These are phyloP conservation scores for Drosophila asahinai DNA, from an alignment of 1,140 invertebrate species.

Conservation along the genomic window DNA sequence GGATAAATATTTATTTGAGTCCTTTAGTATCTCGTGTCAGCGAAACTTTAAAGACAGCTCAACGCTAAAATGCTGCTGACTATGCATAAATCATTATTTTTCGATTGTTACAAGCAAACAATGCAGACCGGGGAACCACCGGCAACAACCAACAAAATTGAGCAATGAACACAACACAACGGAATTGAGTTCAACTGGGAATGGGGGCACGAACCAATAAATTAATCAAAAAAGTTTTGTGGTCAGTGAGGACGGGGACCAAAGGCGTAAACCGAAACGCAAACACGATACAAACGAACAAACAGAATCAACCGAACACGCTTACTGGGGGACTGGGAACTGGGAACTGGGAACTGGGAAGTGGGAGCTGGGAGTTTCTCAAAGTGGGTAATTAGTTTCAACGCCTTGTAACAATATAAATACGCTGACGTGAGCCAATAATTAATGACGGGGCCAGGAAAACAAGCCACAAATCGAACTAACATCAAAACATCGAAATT, in stretches of 20 bases:
- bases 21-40: not conserved
- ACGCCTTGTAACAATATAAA: constrained; percentile 58
- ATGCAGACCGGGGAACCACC: constrained; percentile 3
- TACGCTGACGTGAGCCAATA: constrained; percentile 52
- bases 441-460: constrained; percentile 33
- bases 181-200: constrained; percentile 9
- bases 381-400: constrained; percentile 56
- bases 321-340: not conserved
- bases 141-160: constrained; percentile 1
- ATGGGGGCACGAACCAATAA: constrained; percentile 35
- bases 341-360: not conserved
- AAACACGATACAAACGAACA: constrained; percentile 28
- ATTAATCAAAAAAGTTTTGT: constrained; percentile 51
- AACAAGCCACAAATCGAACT: constrained; percentile 28
- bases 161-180: constrained; percentile 9
- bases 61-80: constrained; percentile 30
- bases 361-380: constrained; percentile 5
- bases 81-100: constrained; percentile 56
- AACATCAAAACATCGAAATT: constrained; percentile 13
- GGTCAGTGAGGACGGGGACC: constrained; percentile 26
- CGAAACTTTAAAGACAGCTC: constrained; percentile 15
- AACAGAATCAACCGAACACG: not conserved
- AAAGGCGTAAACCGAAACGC: constrained; percentile 52
- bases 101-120: constrained; percentile 45
- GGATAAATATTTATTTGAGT: not conserved